Evolutionary conservation across 1,140 invertebrate species (phyloP), one percentile per base, ranked within the genome.

Genomic region (Nilaparvata lugens): DNA sequence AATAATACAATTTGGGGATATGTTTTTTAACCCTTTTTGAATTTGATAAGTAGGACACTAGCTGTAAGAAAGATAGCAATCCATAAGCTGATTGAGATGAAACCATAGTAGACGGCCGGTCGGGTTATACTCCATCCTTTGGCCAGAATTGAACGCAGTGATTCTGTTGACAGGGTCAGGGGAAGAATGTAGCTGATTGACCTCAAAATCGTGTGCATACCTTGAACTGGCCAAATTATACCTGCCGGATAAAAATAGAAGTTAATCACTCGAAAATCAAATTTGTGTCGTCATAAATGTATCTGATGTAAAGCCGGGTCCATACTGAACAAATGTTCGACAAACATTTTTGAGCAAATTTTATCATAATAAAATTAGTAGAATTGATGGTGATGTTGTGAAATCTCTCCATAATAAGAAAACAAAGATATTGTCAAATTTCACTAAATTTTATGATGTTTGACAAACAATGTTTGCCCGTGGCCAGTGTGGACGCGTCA

Each of bases 161-260:
- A 87, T 43, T 93, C 91, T 21, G 92, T 94, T 7, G 93, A 91
- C 69, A 95, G 81, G 0, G 95, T 98, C 51, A 96, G 76, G 0
- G 95, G 95, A 40, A 97, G 79, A 66, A 87, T 83, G 51, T 88
- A 83, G 2, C 91, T 88, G 28, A 97, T 81, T 69, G 90, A 88
- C 62, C 68, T 66, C 7, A 97, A 75, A 52, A 88, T 79, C 48
- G 81, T 80, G 2, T 93, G 93, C 89, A 97, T 97, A 68, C 88
- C 86, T 76, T 89, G 82, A 70, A 89, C 87, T 56, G 88, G 88
- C 88, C 88, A 91, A 64, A 91, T 90, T n/a, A 91, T 92, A 35
- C 93, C 85, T 80, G 67, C 5, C 11, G 11, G 19, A 25, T 2
- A 16, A 42, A 31, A 35, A 35, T 1, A 35, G 7, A 9, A 9